A percentile compares a stretch with the other conserved stretches of the same genome.
Evolutionary conservation across 2,888 invertebrate species (phyloP).

Genomic region (Myathropa florea): DNA sequence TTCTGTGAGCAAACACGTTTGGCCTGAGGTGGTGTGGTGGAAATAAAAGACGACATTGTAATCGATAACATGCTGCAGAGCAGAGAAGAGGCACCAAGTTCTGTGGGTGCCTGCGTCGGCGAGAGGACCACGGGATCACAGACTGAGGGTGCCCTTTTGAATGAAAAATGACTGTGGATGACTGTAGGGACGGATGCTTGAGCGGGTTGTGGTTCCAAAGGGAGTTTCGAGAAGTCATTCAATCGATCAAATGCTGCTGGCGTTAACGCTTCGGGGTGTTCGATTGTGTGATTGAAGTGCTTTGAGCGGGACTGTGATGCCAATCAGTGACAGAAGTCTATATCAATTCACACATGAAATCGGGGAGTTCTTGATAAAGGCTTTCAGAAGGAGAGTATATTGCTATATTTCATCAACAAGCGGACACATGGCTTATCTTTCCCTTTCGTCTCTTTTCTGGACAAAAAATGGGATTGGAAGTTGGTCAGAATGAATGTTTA

Average conservation of each 20-base stretch:
- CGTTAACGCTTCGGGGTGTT: conserved; percentile 47
- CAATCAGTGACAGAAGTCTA: neutral
- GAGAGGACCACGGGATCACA: conserved; percentile 25
- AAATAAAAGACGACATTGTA: conserved; percentile 33
- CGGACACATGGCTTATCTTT: too few relatives aligned
- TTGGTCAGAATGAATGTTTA: too few relatives aligned
- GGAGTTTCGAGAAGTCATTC: conserved; percentile 55
- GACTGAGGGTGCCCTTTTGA: conserved; percentile 5
- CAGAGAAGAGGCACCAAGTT: neutral
- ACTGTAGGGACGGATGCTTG: neutral
- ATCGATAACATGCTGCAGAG: conserved; percentile 58
- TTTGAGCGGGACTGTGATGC: conserved; percentile 19
- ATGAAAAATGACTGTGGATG: conserved; percentile 20
- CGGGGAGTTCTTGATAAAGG: too few relatives aligned
- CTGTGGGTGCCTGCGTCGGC: too few relatives aligned
- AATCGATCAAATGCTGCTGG: conserved; percentile 65
- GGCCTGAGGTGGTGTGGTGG: conserved; percentile 43
- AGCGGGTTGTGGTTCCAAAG: neutral
- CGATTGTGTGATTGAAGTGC: conserved; percentile 47
- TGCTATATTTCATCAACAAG: too few relatives aligned
- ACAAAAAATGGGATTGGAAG: too few relatives aligned
- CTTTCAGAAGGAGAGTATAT: too few relatives aligned
- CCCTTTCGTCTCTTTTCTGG: too few relatives aligned
- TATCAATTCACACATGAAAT: neutral
- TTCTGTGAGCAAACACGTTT: conserved; percentile 51